Base-by-base conservation (phyloP, 2,888 invertebrate species). In the Phlogophora meticulosa region DNA sequence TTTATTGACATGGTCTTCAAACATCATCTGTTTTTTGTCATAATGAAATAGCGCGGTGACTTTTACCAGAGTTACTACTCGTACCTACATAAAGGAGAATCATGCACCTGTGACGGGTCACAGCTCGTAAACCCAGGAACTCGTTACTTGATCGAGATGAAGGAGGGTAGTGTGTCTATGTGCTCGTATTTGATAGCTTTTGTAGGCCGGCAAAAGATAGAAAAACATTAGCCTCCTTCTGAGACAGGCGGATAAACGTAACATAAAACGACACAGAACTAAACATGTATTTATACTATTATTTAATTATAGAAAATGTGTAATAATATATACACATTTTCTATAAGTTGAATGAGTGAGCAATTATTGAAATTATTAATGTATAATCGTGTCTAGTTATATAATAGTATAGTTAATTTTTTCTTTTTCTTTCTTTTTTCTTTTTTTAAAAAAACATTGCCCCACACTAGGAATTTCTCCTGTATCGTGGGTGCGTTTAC, bases 91-190 rank as follows among this genome's bases (percentile, higher is more conserved):
- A 65, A 67, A 75, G 51, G 55, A 55, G 52, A 43, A 58, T 49
- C 66, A 45, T 62, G 72, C 75, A 76, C 58, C 75, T 76, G 75
- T 67, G 76, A 22, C 75, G 72, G 57, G 48, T 43, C 59, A 43
- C 34, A 17, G 64, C 56, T 75, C 75, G 75, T 76, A 76, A 75
- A 76, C 59, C 75, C 61, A 62, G 61, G 51, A 72, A 56, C 75
- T 75, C 76, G 76, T 67, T 76, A 72, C 69, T 70, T 59, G 67
- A 66, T 75, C 42, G 49, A 55, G 49, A 51, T 61, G 56, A 52
- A 52, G 46, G 24, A 66, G 61, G 45, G n/a, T 34, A 34, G 20
- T 32, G 46, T 38, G 57, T 36, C 36, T 66, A 38, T 58, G 40
- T 52, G 38, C 42, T 38, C 42, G 13, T 43, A 52, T 46, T 52